Evolutionary conservation across 35 echinoderm and acorn worm genomes (phyloP), one percentile per base, ranked within the genome.

Genomic region (Apostichopus californicus): DNA sequence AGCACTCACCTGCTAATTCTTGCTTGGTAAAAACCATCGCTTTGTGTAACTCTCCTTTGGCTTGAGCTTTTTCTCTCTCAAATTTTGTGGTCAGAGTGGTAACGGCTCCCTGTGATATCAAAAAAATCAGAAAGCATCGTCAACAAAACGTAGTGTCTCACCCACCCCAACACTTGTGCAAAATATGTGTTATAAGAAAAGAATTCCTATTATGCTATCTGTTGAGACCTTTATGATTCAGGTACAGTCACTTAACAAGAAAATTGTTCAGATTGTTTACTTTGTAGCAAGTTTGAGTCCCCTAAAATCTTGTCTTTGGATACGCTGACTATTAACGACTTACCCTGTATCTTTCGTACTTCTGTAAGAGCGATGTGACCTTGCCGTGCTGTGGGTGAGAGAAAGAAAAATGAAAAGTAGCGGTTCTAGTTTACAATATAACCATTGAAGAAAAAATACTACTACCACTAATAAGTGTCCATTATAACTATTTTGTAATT

Each of bases 271-370:
- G 28, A 34, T 46, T 46, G 3, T 46, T 46, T 46, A 3, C 34
- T 46, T 46, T 46, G 34, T 46, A 46, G 34, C 34, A 46, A 46
- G 34, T 46, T 46, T 46, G 34, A 46, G 3, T 46, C 34, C 34
- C 2, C 34, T 46, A 2, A 46, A 46, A 46, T 46, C 34, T 46
- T 3, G 34, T 46, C 34, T 46, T 46, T 46, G 34, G 34, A 46
- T 2, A 46, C 34, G 34, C 34, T 46, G 34, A 46, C 34, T 46
- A 4, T 46, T 3, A 46, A 4, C 1, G 34, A 92, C 96, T 94
- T 91, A 98, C 97, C 97, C 97, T 82, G 82, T 94, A 98, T 91
- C 97, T 85, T 94, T 98, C 97, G 93, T 98, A 98, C 57, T 98
- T 98, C 92, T 94, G 92, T 54, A 98, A 83, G 2, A 98, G 87